These are phyloP conservation scores for Drosophila trapezifrons DNA, from an alignment of 1,140 invertebrate genomes.

Conservation along the genomic window DNA sequence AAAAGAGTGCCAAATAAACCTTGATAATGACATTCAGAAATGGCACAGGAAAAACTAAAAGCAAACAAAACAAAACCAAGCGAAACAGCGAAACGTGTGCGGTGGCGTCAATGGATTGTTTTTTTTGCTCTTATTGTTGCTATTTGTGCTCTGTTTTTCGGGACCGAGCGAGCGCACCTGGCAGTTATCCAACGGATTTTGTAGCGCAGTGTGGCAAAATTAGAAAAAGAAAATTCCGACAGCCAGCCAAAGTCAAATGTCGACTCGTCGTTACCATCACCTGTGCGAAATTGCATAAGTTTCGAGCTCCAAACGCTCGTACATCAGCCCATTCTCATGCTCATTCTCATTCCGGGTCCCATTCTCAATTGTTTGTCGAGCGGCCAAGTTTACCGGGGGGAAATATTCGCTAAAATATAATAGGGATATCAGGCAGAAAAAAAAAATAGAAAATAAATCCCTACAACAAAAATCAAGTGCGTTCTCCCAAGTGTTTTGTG, in stretches of 20 bases:
- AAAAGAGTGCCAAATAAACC: constrained; percentile 74
- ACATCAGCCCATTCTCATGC: constrained; percentile 45
- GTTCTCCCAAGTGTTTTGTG: constrained; percentile 50
- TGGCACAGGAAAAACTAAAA: constrained; percentile 28
- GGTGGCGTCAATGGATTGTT: constrained; percentile 55
- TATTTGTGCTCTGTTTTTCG: constrained; percentile 6
- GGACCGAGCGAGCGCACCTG: constrained; percentile 46
- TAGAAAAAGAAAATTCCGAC: constrained; percentile 56
- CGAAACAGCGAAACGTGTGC: constrained; percentile 21
- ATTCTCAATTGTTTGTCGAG: constrained; percentile 68
- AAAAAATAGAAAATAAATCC: neutral
- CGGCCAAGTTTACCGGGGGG: constrained; percentile 17
- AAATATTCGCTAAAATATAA: constrained; percentile 14
- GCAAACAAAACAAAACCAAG: constrained; percentile 44
- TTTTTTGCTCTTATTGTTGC: constrained; percentile 16
- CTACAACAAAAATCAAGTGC: constrained; percentile 44
- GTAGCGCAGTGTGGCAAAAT: constrained; percentile 63
- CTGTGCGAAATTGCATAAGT: constrained; percentile 73
- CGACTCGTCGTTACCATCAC: constrained; percentile 63
- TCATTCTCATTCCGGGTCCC: constrained; percentile 14
- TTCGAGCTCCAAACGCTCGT: constrained; percentile 63
- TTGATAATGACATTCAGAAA: constrained; percentile 80
- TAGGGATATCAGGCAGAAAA: neutral
- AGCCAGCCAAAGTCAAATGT: constrained; percentile 75
- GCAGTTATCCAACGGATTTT: constrained; percentile 73